Evolutionary conservation across 2,113 vertebrate genomes (phyloP), one percentile per base, ranked within the genome.

Genomic region (Vimba vimba): DNA sequence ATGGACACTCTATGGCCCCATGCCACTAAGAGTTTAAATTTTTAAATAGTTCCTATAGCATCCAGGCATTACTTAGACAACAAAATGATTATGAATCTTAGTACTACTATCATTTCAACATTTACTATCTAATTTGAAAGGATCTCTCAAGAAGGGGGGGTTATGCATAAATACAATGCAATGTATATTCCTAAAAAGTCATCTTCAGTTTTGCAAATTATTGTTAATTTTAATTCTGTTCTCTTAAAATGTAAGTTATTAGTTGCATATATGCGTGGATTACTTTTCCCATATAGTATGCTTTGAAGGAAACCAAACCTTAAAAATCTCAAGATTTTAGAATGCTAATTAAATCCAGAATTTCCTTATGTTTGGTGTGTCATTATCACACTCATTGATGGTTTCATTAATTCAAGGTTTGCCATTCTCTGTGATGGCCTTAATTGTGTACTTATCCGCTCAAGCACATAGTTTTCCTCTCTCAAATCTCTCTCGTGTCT

Each of bases 401-500:
- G 57, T 77, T 79, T 52, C 13, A 55, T 68, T 78, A 85, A 78
- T 62, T 76, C 25, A 50, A 39, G 60, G 57, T 64, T 30, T 33
- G 27, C 66, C 47, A 10, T 82, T 78, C 30, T 74, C 13, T 75
- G 23, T 60, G 69, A 64, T 43, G 11, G 19, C 66, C 55, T 79
- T 50, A 66, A 74, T 52, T 77, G 52, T 55, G 75, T 47, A 64
- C 79, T 77, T 62, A 50, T 59, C 55, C 7, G 17, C 55, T 78
- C 59, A 36, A n/a, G 64, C 57, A 68, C 50, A 45, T n/a, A 17
- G 47, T 87, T 84, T 84, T 59, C 85, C 33, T 79, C 80, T 71
- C 64, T 79, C 66, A 84, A 85, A 86, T 86, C 78, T 69, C 85
- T 88, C 79, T 55, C 39, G 45, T 90, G 82, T 87, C 88, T 86